Percentiles rank a stretch among this genome's conserved stretches.
Evolutionary conservation across 64 coral and sea anemone species (phyloP).

Genomic region (Montipora sp.): DNA sequence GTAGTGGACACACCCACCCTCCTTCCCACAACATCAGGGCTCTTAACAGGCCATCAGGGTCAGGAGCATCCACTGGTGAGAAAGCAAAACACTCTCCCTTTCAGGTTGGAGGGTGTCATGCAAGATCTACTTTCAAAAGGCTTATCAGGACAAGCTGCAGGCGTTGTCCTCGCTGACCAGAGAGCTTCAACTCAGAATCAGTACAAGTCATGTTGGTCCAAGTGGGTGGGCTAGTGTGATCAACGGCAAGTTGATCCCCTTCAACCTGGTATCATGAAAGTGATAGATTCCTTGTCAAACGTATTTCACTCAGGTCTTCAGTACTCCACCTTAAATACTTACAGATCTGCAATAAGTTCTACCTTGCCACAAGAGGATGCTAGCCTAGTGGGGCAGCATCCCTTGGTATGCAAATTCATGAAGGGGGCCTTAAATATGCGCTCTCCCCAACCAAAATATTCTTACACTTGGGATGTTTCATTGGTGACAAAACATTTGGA

Average conservation of each 20-base stretch:
- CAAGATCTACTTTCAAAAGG: constrained; percentile 8
- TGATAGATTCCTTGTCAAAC: constrained; percentile 26
- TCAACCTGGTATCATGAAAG: neutral
- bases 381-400: constrained; percentile 15
- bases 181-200: constrained; percentile 28
- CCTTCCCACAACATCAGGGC: constrained; percentile 16
- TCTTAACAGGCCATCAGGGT: constrained; percentile 24
- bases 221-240: constrained; percentile 31
- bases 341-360: constrained; percentile 3
- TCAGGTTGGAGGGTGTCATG: constrained; percentile 17
- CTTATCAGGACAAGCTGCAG: neutral
- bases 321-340: constrained; percentile 13
- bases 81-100: neutral
- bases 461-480: too few relatives aligned
- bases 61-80: constrained; percentile 16
- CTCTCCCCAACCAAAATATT: too few relatives aligned
- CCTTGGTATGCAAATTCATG: constrained; percentile 9
- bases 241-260: constrained; percentile 23
- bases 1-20: constrained; percentile 4
- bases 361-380: neutral
- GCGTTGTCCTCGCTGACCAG: constrained; percentile 25
- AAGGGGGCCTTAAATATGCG: neutral
- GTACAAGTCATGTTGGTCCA: constrained; percentile 35
- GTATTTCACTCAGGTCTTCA: neutral
- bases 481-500: too few relatives aligned